A percentile compares a stretch with the other conserved stretches of the same genome.
These are phyloP conservation scores for Tarsius wallacei DNA, from an alignment of 2,797 vertebrate species.

Conservation along the genomic window DNA sequence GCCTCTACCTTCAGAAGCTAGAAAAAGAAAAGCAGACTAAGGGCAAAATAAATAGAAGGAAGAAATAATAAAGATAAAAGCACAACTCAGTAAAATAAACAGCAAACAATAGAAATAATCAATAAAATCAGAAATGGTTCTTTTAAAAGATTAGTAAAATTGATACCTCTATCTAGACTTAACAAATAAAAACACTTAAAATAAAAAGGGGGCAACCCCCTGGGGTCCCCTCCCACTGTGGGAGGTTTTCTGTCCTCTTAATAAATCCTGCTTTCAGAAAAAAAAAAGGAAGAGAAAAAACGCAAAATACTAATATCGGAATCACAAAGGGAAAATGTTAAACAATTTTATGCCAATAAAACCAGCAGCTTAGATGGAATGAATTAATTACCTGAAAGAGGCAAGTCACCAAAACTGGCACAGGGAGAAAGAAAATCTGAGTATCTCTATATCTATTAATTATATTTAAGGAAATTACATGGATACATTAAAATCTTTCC, in stretches of 20 bases:
- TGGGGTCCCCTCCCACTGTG: too few species aligned
- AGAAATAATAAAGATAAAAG: neutral
- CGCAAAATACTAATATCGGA: neutral
- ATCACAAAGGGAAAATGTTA: neutral
- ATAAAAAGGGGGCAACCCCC: too few species aligned
- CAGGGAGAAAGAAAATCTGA: neutral
- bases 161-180: constrained; percentile 1
- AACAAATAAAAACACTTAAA: neutral
- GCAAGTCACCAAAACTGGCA: constrained; percentile 26
- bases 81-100: neutral
- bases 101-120: neutral
- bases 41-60: neutral
- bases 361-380: constrained; percentile 5
- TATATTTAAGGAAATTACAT: constrained; percentile 12
- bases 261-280: neutral
- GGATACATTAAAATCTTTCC: neutral
- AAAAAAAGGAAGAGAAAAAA: neutral
- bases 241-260: too few species aligned
- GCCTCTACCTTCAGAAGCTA: neutral
- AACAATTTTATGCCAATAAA: neutral
- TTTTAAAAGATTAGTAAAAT: constrained; percentile 14
- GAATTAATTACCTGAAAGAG: neutral
- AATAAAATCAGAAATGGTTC: constrained; percentile 3
- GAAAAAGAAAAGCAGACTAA: constrained; percentile 35
- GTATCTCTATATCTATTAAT: neutral